Conservation (phyloP, 2,113 vertebrate genomes). For the Phalacrocorax brasilianus region DNA sequence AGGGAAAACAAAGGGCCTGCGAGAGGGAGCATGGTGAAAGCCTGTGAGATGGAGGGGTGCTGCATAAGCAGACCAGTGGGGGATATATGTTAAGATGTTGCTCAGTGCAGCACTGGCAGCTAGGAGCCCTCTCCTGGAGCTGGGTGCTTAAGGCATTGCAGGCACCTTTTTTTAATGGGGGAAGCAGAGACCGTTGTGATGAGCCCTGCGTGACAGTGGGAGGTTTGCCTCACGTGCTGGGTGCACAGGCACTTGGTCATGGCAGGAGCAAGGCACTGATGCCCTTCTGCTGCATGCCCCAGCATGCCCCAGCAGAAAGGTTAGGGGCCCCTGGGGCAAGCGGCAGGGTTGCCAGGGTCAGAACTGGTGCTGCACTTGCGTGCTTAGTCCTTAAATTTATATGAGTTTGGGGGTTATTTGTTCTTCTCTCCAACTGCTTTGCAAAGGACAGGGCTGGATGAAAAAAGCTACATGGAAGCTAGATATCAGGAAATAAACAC, state of each 20-base stretch:
- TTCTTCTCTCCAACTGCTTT: neutral
- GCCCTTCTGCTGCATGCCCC: neutral
- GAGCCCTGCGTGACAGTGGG: neutral
- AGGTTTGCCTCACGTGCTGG: neutral
- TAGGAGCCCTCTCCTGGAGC: neutral
- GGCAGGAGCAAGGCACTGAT: neutral
- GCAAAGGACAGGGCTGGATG: neutral
- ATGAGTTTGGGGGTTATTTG: neutral
- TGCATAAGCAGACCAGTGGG: neutral
- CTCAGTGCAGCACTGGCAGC: neutral
- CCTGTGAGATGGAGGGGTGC: neutral
- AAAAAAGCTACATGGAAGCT: neutral
- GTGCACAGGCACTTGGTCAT: neutral
- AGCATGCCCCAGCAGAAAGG: neutral
- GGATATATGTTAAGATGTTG: neutral
- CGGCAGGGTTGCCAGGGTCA: accelerated
- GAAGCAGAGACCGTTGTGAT: neutral
- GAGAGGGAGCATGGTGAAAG: neutral
- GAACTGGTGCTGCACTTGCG: neutral
- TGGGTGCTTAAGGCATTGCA: neutral
- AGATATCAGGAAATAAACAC: neutral
- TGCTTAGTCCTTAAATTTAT: neutral
- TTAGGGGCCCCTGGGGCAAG: neutral
- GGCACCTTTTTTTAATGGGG: neutral
- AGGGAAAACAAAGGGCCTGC: neutral